Evolutionary conservation across 2,113 vertebrate species (phyloP).

Genomic region (Calonectris borealis): DNA sequence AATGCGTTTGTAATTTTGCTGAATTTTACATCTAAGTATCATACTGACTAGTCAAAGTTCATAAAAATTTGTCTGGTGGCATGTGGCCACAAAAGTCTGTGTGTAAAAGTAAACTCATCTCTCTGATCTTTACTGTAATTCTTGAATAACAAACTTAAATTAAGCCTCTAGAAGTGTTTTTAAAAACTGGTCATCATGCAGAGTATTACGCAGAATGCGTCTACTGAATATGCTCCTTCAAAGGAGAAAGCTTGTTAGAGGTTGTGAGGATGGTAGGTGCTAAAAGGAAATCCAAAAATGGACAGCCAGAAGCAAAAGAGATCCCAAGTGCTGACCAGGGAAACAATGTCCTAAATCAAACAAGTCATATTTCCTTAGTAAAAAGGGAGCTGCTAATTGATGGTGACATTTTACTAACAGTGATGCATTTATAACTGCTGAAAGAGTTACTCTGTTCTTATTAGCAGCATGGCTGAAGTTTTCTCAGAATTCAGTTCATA

Average conservation of each 20-base stretch:
- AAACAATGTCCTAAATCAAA: neutral
- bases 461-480: neutral
- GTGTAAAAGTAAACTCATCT: neutral
- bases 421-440: neutral
- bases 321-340: neutral
- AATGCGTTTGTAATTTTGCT: neutral
- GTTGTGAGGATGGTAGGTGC: neutral
- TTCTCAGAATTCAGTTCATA: neutral
- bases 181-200: neutral
- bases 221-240: neutral
- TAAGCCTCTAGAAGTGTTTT: neutral
- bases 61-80: neutral
- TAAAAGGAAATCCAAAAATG: neutral
- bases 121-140: neutral
- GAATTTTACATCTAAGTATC: neutral
- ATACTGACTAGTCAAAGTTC: neutral
- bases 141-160: neutral
- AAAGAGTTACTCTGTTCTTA: neutral
- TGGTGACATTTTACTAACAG: neutral
- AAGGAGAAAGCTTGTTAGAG: neutral
- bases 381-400: neutral
- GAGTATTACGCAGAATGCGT: neutral
- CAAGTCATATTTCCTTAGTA: neutral
- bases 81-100: neutral
- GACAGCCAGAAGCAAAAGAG: neutral